Evolutionary conservation across 2,113 vertebrate species (phyloP), one percentile per base, ranked within the genome.

Genomic region (Naja naja): DNA sequence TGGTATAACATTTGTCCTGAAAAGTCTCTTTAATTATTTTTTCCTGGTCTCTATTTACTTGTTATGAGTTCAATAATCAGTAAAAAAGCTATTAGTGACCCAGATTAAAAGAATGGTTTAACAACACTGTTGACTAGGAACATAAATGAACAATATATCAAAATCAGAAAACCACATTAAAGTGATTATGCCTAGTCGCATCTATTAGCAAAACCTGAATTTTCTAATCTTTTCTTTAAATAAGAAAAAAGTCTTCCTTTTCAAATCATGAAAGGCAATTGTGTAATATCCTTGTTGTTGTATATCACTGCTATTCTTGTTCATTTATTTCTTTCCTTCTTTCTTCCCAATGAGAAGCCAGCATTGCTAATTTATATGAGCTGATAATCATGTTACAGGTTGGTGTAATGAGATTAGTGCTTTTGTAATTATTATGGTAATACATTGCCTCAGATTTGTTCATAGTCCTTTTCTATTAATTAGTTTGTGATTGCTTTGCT

Each of bases 351-450:
- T 87, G 49, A 96, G 93, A 94, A 95, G 23, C n/a, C 93, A 87
- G 60, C 39, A 88, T 94, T 56, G 92, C 49, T 97, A 96, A 96
- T 95, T 96, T 94, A 93, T 95, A 92, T 94, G 91, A 95, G 89
- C 8, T 93, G 89, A 94, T 94, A 97, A 96, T 97, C 87, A 92
- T 81, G 91, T 93, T 95, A 95, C 94, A 95, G 89, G 95, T 92
- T 96, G 93, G 53, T 95, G 96, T 95, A 97, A 97, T 97, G n/a
- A 94, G 94, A 92, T 97, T 95, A 96, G 47, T 96, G 87, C 0
- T 94, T 96, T 96, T 94, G 60, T 94, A 96, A 97, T 97, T 97
- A 96, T 95, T 97, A 95, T 96, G 93, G 90, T 96, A 96, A 97
- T 96, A 95, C 49, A 87, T 45, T 94, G 87, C 87, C 85, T 95